Base-by-base conservation (phyloP, 2,113 vertebrate genomes). In the Ceratotherium simum region DNA sequence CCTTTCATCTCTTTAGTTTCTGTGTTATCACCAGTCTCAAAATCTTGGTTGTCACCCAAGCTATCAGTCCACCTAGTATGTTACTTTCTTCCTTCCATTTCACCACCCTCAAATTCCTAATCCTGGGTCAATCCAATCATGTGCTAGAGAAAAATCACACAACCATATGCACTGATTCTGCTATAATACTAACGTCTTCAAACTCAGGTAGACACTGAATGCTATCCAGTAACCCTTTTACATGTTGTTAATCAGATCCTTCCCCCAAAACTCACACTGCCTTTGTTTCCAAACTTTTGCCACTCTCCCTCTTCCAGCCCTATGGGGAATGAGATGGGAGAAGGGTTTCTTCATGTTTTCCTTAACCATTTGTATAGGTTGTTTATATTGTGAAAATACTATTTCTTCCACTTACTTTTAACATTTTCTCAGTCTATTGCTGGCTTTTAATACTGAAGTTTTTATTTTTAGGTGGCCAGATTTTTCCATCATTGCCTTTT, bases 71-170 rank as follows among this genome's bases (percentile, higher is more conserved):
- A 58, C 25, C 31, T 64, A 72, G 8, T 29, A 56, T 39, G 14
- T 48, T 65, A 82, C 65, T 64, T 88, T 95, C 80, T 86, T 95
- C n/a, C 42, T 70, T 80, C 48, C 51, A 96, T 58, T 69, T 92
- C 23, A 60, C 48, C 13, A 90, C 33, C 48, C 67, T 81, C 33
- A 75, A 80, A 84, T 58, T 90, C 56, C 65, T 82, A 90, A 90
- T 54, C 21, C 46, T 92, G 64, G 29, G 56, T 58, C 64, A 67
- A 90, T 80, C 67, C 36, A 94, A 83, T 25, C 8, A 42, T 12
- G 13, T 75, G 39, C 46, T 62, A 80, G 29, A 80, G 48, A 83
- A 82, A 80, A 96, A 70, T 29, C n/a, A 69, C 5, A 73, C 33
- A 90, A 87, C 31, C 54, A 82, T 8, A 31, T 76, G 12, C 65